These are phyloP conservation scores for Gephyroberyx darwinii DNA, from an alignment of 2,797 vertebrate genomes.

Conservation along the genomic window DNA sequence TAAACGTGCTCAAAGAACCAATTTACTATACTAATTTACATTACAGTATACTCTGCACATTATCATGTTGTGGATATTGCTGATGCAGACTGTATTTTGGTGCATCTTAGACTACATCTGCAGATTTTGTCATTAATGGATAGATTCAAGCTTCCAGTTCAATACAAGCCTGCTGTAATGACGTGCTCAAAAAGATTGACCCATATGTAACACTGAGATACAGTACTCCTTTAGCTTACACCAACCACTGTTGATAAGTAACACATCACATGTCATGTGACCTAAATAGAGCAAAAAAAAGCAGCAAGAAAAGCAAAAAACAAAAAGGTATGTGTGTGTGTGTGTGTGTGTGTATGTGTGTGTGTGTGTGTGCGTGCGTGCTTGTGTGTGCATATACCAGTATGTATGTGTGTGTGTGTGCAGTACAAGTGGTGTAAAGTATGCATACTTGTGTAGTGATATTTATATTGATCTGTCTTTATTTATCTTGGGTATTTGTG, in stretches of 20 bases:
- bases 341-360: neutral
- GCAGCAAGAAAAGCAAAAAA: neutral
- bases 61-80: neutral
- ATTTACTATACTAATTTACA: conserved; percentile 39
- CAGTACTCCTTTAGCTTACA: neutral
- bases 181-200: neutral
- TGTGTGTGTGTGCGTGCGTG: neutral
- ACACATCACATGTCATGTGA: conserved; percentile 1
- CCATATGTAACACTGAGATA: neutral
- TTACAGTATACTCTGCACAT: conserved; percentile 21
- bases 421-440: neutral
- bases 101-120: neutral
- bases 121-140: neutral
- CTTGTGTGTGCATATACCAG: neutral
- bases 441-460: conserved; percentile 21
- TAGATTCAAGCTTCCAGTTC: conserved; percentile 9
- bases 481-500: conserved; percentile 24
- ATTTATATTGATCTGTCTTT: conserved; percentile 35
- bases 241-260: conserved; percentile 3
- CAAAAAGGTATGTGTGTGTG: neutral
- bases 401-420: conserved; percentile 2
- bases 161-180: neutral
- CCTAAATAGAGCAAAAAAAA: neutral
- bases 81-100: conserved; percentile 9
- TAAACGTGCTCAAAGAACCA: conserved; percentile 44